Evolutionary conservation across 2,113 vertebrate genomes (phyloP).

Genomic region (Daubentonia madagascariensis): DNA sequence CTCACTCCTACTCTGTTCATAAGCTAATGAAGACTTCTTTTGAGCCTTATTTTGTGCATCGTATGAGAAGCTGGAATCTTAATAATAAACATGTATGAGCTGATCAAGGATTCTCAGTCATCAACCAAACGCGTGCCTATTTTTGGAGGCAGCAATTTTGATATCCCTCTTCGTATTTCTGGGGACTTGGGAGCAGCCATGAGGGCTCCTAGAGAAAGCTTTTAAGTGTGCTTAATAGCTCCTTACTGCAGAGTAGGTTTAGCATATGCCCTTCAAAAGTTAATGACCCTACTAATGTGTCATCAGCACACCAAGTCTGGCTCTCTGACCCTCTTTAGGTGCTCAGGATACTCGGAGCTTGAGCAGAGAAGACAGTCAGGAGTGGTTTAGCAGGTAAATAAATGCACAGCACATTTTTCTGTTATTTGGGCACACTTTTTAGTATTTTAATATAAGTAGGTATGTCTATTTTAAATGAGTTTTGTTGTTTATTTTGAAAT

Average conservation of each 20-base stretch:
- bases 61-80: background rate
- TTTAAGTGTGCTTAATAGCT: background rate
- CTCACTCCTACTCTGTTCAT: background rate
- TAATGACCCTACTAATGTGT: background rate
- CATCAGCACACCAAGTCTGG: background rate
- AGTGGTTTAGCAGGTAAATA: background rate
- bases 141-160: background rate
- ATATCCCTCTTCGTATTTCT: background rate
- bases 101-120: background rate
- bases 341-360: background rate
- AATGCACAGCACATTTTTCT: background rate
- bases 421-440: background rate
- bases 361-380: background rate
- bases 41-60: background rate
- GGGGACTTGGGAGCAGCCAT: background rate
- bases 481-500: constrained; percentile 23
- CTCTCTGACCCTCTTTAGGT: constrained; percentile 9
- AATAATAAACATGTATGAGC: background rate
- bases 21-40: background rate
- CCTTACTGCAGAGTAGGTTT: background rate
- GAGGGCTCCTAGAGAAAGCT: background rate
- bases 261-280: constrained; percentile 12
- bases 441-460: background rate
- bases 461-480: background rate
- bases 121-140: background rate